Evolutionary conservation across 2,888 invertebrate genomes (phyloP), one percentile per base, ranked within the genome.

Genomic region (Blomia tropicalis): DNA sequence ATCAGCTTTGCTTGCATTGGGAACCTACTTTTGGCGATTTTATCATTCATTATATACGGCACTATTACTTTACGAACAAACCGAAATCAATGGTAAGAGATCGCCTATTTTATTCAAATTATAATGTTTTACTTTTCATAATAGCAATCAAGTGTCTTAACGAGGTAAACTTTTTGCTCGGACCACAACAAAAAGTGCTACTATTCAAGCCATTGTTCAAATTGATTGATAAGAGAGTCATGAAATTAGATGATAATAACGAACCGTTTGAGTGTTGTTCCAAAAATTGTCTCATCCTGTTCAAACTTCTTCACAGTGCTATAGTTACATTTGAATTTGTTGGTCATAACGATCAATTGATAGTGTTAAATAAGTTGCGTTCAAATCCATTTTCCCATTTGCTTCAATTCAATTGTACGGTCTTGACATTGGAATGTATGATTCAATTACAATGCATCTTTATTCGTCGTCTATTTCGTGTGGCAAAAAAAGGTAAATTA

Each of bases 1-100:
- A 3, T 11, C n/a, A 2, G 17, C 27, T 17, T 2, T 56, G 14
- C 27, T 56, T 14, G 56, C 56, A 31, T 30, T 56, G 25, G 56
- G 56, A 2, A 31, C 56, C 17, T 56, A 56, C 29, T 56, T 56
- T 22, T 56, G 29, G 25, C 25, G 29, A 31, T 56, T 56, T 25
- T 56, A 56, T 36, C 19, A 11, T 29, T 27, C 25, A 19, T 30
- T 56, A 11, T 56, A 32, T 25, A 2, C 32, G 17, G 56, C 25
- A 19, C 14, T 56, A 25, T 25, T 56, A 11, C 27, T 56, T 3
- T 2, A 36, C 2, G 56, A n/a, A 19, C 11, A 23, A 14, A 30
- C 56, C 14, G 29, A 56, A 25, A 36, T 19, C 2, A 17, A 56
- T 19, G 31, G 56, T 36, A 23, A 47, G 47, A 2, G 36, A 11